Evolutionary conservation across 30 jellyfish, hydroid and myxozoan genomes (phyloP), one percentile per base, ranked within the genome.

Genomic region (Aurelia aurita): DNA sequence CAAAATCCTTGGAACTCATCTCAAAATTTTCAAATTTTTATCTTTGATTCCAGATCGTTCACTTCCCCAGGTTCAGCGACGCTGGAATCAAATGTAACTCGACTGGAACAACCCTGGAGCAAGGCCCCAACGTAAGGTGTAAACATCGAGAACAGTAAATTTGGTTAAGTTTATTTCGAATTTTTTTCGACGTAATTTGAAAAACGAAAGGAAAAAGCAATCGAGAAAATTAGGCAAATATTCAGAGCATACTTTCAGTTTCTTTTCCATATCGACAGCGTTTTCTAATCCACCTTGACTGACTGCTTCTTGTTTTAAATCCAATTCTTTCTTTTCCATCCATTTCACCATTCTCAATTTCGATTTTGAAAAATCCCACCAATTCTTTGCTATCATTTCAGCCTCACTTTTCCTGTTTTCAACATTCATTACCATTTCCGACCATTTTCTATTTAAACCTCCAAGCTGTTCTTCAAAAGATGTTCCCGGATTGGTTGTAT

Each of bases 331-430:
- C 75, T 68, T 89, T 70, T 88, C 88, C 97, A 88, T 79, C 97
- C 97, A 88, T 72, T 80, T 79, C 77, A 88, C 34, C 97, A 88
- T 88, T 58, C 84, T 79, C 32, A 73, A 28, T 53, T 86, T 91
- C 58, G 97, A 86, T 22, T 91, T 84, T 15, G 98, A 79, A 29
- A 91, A 72, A 55, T 91, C 97, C 95, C 95, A 91, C 98, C 98
- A 91, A 29, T 91, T 80, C 74, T 71, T 82, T 1, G 98, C 97
- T 0, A 75, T 72, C 29, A 14, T 55, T 64, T 91, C 97, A 19
- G 91, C 95, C 35, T 86, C 91, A 7, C 45, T 19, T 66, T 85
- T 76, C 46, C 84, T 80, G 58, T 66, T 79, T 60, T 91, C 97
- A n/a, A 91, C 69, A 15, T 74, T 67, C 18, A 35, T 72, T 19